These are phyloP conservation scores for Phyllostomus discolor DNA, from an alignment of 2,113 vertebrate species.

Conservation along the genomic window DNA sequence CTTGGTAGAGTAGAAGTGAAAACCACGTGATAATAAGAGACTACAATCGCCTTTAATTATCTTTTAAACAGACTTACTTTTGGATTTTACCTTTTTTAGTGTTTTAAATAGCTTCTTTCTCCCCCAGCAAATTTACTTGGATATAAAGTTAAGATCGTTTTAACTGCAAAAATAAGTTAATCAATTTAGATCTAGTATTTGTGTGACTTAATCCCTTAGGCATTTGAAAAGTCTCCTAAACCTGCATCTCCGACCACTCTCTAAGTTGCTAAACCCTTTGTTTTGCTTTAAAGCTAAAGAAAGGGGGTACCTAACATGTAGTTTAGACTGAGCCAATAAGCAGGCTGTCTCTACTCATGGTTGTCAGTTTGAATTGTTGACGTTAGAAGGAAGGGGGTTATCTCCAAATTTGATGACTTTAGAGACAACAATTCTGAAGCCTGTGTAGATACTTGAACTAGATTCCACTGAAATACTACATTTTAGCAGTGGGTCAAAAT, in stretches of 20 bases:
- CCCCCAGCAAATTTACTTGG: neutral
- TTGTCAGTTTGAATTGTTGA: neutral
- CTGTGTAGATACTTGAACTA: neutral
- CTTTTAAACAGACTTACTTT: neutral
- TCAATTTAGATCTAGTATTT: conserved; percentile 36
- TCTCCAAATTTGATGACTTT: neutral
- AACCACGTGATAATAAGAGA: neutral
- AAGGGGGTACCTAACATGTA: neutral
- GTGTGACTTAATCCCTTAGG: conserved; percentile 44
- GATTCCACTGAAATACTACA: neutral
- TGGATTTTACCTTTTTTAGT: neutral
- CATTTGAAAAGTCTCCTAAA: conserved; percentile 35
- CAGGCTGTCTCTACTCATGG: neutral
- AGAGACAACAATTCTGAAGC: neutral
- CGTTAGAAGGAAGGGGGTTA: neutral
- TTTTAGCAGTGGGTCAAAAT: neutral
- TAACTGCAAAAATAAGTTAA: conserved; percentile 22
- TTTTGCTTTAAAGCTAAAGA: conserved; percentile 8
- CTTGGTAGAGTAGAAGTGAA: neutral
- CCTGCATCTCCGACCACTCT: neutral
- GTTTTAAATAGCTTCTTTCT: neutral
- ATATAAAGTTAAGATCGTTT: neutral
- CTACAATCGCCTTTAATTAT: neutral
- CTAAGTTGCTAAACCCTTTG: neutral
- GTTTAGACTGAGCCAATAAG: neutral